Evolutionary conservation across 2,113 vertebrate species (phyloP).

Genomic region (Empidonax traillii): DNA sequence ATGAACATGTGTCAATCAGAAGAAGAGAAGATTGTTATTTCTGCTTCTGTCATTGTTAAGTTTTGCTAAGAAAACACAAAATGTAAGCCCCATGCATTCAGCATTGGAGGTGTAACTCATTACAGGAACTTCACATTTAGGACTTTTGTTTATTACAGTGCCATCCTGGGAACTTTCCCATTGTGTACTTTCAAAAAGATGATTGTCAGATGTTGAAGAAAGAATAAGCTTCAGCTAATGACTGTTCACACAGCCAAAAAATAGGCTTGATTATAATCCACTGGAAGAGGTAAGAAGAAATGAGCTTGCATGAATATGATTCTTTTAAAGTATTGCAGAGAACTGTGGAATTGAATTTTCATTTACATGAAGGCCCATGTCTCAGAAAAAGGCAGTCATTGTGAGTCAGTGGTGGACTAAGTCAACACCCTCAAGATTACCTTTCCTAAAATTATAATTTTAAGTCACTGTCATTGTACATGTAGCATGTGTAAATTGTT

Average conservation of each 20-base stretch:
- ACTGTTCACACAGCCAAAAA: neutral
- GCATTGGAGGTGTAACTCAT: neutral
- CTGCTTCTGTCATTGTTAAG: neutral
- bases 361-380: neutral
- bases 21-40: neutral
- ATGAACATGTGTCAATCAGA: neutral
- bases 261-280: neutral
- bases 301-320: neutral
- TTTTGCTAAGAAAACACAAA: neutral
- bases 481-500: neutral
- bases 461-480: neutral
- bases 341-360: neutral
- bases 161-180: neutral
- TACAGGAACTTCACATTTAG: neutral
- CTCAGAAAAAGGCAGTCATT: neutral
- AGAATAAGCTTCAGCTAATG: neutral
- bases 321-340: neutral
- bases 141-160: neutral
- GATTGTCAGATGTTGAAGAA: neutral
- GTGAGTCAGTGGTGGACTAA: neutral
- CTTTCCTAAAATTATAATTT: neutral
- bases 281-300: neutral
- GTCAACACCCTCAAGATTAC: neutral
- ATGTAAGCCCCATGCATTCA: neutral
- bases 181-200: neutral